These are phyloP conservation scores for Decapterus maruadsi DNA, from an alignment of 2,797 vertebrate species.

Conservation along the genomic window DNA sequence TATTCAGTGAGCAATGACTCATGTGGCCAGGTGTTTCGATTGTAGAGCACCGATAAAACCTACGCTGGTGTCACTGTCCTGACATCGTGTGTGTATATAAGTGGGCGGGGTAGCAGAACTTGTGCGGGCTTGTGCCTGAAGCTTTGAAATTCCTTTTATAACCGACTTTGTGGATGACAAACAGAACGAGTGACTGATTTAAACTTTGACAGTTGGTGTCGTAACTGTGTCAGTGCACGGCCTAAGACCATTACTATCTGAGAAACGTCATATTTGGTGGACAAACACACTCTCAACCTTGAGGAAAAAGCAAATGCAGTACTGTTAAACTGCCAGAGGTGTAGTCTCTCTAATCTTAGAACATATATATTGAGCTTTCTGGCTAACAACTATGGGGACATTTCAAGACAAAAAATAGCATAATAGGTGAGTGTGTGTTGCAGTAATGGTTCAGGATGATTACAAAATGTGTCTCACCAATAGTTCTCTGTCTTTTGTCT, in stretches of 20 bases:
- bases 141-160: slow-evolving; percentile 20
- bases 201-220: slow-evolving; percentile 31
- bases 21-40: slow-evolving; percentile 3
- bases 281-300: slow-evolving; percentile 6
- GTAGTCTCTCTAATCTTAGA: neutral
- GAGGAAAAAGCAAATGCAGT: slow-evolving; percentile 45
- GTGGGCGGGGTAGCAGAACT: neutral
- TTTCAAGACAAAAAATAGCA: neutral
- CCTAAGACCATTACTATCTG: slow-evolving; percentile 25
- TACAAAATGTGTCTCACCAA: slow-evolving; percentile 84
- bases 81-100: slow-evolving; percentile 2
- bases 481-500: slow-evolving; percentile 91
- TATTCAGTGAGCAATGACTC: slow-evolving; percentile 19
- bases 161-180: slow-evolving; percentile 17
- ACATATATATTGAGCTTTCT: neutral
- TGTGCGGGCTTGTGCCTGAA: slow-evolving; percentile 25
- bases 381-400: neutral
- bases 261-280: slow-evolving; percentile 27
- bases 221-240: slow-evolving; percentile 42
- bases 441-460: neutral
- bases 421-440: neutral
- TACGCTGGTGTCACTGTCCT: neutral
- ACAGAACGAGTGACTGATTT: slow-evolving; percentile 30
- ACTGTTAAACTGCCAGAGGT: slow-evolving; percentile 58
- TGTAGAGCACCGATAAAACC: neutral